These are phyloP conservation scores for Papilio protenor DNA, from an alignment of 2,888 invertebrate genomes.

Conservation along the genomic window DNA sequence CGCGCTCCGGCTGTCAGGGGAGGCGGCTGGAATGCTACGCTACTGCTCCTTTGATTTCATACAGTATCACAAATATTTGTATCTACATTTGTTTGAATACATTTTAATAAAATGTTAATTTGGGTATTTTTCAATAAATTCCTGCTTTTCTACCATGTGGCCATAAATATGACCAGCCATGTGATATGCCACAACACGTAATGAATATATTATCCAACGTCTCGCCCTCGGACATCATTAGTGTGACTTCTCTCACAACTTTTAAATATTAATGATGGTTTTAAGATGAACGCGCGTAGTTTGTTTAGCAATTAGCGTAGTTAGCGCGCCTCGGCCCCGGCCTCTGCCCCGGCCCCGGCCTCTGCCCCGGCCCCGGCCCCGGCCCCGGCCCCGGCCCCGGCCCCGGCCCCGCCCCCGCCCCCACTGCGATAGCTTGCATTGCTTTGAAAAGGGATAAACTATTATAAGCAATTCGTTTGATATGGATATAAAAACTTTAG, in stretches of 20 bases:
- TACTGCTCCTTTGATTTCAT: background rate
- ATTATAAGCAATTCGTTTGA: too few species aligned
- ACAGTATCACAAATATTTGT: background rate
- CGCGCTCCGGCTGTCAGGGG: background rate
- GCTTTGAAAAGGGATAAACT: too few species aligned
- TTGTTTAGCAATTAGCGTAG: conserved; percentile 18
- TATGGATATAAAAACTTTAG: too few species aligned
- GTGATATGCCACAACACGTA: too few species aligned
- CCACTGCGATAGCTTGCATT: background rate
- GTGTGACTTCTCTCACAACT: too few species aligned
- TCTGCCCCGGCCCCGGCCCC: background rate
- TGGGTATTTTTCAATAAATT: background rate
- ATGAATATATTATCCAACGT: background rate
- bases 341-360: background rate
- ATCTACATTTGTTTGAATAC: background rate
- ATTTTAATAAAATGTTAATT: background rate
- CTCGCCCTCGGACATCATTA: too few species aligned
- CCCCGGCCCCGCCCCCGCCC: background rate
- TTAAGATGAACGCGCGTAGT: background rate
- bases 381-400: background rate
- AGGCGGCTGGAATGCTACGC: conserved; percentile 1
- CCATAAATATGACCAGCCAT: too few species aligned
- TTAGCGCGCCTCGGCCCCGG: background rate
- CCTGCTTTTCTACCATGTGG: too few species aligned
- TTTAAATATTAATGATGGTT: too few species aligned